Percentiles rank a stretch among this genome's conserved stretches.
These are phyloP conservation scores for Collichthys lucidus DNA, from an alignment of 2,113 vertebrate species.

Conservation along the genomic window DNA sequence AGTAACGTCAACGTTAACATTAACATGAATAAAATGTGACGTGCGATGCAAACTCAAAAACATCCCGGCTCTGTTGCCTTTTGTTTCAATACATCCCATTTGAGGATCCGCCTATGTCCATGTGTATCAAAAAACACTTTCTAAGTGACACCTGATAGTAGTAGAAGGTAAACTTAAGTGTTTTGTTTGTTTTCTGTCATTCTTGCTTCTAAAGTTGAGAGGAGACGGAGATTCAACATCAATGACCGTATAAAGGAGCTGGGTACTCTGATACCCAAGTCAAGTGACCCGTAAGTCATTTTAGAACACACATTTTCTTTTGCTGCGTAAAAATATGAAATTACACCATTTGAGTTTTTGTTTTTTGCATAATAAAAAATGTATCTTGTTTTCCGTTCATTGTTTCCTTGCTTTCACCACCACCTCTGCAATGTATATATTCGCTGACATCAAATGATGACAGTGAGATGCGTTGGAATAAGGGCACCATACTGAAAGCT, in stretches of 20 bases:
- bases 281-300: conserved; percentile 89
- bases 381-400: fast-evolving
- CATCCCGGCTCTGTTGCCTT: neutral
- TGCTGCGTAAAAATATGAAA: neutral
- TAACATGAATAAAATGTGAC: neutral
- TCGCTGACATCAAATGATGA: neutral
- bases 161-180: neutral
- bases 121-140: neutral
- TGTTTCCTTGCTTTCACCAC: neutral
- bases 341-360: neutral
- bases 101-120: neutral
- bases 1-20: neutral
- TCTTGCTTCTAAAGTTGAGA: conserved; percentile 85
- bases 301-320: neutral
- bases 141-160: conserved; percentile 5
- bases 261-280: conserved; percentile 92
- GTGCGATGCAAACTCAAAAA: neutral
- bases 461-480: conserved; percentile 97
- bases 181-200: neutral
- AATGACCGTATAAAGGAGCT: conserved; percentile 95
- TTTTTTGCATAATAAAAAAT: neutral
- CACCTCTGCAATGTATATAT: neutral
- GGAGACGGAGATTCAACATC: conserved; percentile 94
- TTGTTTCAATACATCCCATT: neutral
- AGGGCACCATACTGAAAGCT: conserved; percentile 95